Conservation (phyloP, 2,797 vertebrate species). For the Sebastes itinus region DNA sequence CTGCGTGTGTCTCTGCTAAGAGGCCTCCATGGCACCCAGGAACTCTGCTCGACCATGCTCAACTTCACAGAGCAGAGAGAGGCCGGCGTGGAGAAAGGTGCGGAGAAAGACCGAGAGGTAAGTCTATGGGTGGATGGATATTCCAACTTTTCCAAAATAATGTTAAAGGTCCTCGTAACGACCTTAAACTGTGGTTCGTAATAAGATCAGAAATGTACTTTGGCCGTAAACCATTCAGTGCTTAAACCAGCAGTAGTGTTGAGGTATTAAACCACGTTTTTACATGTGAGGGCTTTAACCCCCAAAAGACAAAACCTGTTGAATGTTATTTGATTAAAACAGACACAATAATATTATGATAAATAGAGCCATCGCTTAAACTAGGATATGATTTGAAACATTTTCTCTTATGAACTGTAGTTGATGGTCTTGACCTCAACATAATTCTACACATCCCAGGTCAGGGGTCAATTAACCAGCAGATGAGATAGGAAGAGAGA, state of each 20-base stretch:
- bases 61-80: neutral
- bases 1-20: slow-evolving; percentile 47
- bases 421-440: neutral
- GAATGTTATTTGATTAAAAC: too few species aligned
- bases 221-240: too few species aligned
- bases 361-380: too few species aligned
- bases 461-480: neutral
- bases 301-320: too few species aligned
- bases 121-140: neutral
- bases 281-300: too few species aligned
- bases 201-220: too few species aligned
- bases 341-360: too few species aligned
- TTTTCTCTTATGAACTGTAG: neutral
- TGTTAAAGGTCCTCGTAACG: too few species aligned
- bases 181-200: too few species aligned
- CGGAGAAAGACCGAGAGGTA: slow-evolving; percentile 2
- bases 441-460: neutral
- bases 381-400: neutral
- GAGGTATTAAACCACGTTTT: too few species aligned
- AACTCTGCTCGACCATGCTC: slow-evolving; percentile 34
- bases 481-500: neutral
- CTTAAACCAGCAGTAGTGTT: too few species aligned
- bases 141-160: neutral
- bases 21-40: slow-evolving; percentile 32
- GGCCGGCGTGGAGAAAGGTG: rapidly evolving